Evolutionary conservation across 1,140 invertebrate genomes (phyloP).

Genomic region (Hestina assimilis): DNA sequence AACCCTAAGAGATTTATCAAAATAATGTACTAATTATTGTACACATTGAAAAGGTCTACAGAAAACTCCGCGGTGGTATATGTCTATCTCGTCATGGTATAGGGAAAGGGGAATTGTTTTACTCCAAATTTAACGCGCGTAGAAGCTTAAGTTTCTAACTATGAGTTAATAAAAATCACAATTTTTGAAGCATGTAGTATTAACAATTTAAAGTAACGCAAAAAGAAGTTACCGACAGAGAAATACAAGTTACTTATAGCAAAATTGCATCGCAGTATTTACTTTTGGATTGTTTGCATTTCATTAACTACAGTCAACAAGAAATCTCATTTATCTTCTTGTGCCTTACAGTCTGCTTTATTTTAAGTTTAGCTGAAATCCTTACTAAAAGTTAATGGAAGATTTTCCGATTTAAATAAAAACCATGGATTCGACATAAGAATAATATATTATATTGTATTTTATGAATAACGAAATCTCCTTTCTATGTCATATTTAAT

Average conservation of each 20-base stretch:
- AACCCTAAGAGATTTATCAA: too few relatives aligned
- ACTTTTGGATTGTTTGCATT: conserved; percentile 61
- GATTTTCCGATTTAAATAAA: conserved; percentile 1
- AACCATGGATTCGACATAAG: background rate
- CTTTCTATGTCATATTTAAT: too few relatives aligned
- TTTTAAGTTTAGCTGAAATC: conserved; percentile 25
- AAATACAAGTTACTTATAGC: conserved; percentile 40
- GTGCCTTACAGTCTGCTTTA: conserved; percentile 41
- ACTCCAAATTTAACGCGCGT: too few relatives aligned
- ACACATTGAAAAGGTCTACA: too few relatives aligned
- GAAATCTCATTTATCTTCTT: conserved; percentile 58
- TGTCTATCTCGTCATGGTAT: too few relatives aligned
- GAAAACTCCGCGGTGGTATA: too few relatives aligned
- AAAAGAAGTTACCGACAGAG: conserved; percentile 25
- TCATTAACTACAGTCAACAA: conserved; percentile 64
- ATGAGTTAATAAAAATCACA: background rate
- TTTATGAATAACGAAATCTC: too few relatives aligned
- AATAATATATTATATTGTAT: background rate
- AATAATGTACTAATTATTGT: too few relatives aligned
- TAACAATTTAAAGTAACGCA: conserved; percentile 20
- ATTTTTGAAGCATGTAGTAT: conserved; percentile 3
- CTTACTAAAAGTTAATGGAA: conserved; percentile 9
- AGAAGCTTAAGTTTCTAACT: too few relatives aligned
- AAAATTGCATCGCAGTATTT: conserved; percentile 53
- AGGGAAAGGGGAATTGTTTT: too few relatives aligned